Evolutionary conservation across 1,140 invertebrate genomes (phyloP).

Genomic region (Theocolax elegans): DNA sequence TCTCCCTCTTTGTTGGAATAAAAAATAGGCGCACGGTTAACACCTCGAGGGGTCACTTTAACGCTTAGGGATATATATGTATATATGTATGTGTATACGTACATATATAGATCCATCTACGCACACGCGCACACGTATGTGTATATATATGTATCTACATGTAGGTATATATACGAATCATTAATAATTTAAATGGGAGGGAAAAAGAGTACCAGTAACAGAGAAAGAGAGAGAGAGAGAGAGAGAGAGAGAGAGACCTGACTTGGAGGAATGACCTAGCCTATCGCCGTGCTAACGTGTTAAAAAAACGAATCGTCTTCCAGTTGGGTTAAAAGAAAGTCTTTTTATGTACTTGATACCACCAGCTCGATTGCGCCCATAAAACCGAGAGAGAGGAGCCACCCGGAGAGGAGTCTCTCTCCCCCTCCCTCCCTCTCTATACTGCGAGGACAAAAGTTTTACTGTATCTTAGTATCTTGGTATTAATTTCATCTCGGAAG

Average conservation of each 20-base stretch:
- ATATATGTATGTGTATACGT: too few relatives aligned
- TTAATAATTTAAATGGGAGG: conserved; percentile 36
- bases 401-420: background rate
- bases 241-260: background rate
- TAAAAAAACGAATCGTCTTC: conserved; percentile 16
- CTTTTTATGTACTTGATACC: conserved; percentile 36
- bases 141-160: background rate
- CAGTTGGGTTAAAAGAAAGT: conserved; percentile 8
- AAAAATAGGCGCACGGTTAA: conserved; percentile 31
- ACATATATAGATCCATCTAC: too few relatives aligned
- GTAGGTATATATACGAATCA: conserved; percentile 23
- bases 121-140: background rate
- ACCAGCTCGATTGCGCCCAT: background rate
- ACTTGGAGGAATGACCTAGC: conserved; percentile 32
- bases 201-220: too few relatives aligned
- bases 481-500: conserved; percentile 37
- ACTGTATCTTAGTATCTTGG: conserved; percentile 28
- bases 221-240: conserved; percentile 8
- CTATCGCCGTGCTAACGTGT: background rate
- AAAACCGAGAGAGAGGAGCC: background rate
- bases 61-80: background rate
- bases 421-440: too few relatives aligned
- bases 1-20: too few relatives aligned
- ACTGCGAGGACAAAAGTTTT: conserved; percentile 26
- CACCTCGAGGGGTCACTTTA: conserved; percentile 17